phyloP scores from a whole-genome alignment of 2,888 invertebrate genomes.

The Ichneumon xanthorius region DNA sequence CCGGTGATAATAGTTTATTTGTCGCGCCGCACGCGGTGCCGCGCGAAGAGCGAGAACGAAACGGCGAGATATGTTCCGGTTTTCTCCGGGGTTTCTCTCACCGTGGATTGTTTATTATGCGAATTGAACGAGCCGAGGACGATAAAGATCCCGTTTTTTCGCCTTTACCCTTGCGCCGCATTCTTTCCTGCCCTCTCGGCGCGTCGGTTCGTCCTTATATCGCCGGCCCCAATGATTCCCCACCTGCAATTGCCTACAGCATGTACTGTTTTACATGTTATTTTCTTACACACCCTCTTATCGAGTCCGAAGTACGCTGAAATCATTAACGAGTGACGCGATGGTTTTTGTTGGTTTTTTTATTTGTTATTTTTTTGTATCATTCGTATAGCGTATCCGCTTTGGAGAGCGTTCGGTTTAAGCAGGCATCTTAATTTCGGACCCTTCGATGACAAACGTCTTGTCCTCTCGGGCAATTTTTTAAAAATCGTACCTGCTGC shows the following conservation, averaged over 20 bases:
- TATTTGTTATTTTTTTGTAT: not conserved
- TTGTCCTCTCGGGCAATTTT: conserved; percentile 75
- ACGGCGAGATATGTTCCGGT: conserved; percentile 83
- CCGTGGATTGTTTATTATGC: conserved; percentile 83
- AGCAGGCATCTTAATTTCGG: conserved; percentile 55
- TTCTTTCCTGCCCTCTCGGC: conserved; percentile 54
- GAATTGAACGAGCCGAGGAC: conserved; percentile 83
- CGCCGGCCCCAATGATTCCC: not conserved
- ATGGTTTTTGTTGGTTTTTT: not conserved
- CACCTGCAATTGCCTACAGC: conserved; percentile 6
- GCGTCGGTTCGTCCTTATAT: conserved; percentile 38
- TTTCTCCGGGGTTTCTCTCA: conserved; percentile 78
- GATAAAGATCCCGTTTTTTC: conserved; percentile 82
- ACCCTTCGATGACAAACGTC: conserved; percentile 76
- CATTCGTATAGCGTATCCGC: not conserved
- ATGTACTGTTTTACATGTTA: not conserved
- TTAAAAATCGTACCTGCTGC: conserved; percentile 55
- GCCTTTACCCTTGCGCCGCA: conserved; percentile 58
- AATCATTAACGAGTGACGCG: not conserved
- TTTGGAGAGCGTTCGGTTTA: not conserved
- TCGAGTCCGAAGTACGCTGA: not conserved
- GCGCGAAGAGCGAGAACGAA: conserved; percentile 70
- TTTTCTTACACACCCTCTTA: not conserved
- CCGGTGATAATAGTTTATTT: conserved; percentile 85
- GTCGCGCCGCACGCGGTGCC: conserved; percentile 75